Base-by-base conservation (phyloP, 2,113 vertebrate species). In the Etia nguti region DNA sequence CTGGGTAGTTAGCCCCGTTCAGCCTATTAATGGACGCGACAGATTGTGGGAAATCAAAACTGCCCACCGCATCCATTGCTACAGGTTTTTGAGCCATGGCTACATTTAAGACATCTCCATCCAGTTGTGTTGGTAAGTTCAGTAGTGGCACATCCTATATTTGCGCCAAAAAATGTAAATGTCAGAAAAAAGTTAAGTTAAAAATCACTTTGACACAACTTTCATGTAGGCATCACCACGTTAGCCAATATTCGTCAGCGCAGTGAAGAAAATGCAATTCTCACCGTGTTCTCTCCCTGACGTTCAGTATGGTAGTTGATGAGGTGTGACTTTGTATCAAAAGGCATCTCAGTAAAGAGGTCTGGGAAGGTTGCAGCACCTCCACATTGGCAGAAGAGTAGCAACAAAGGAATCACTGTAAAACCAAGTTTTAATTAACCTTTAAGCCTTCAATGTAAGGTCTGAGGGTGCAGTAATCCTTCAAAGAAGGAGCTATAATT, bases 221-320 rank as follows among this genome's bases (percentile, higher is more conserved):
- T 83, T 86, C n/a, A 77, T 70, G 34, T 8, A 29, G 8, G 57
- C 7, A 62, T 48, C 15, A 75, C 68, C 22, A 73, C 60, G 12
- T 65, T 65, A 13, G 20, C 60, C 20, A 65, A 46, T 18, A 46
- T 26, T 73, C 43, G 10, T 75, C 43, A 29, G 68, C 26, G 68
- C 38, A 73, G 68, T 46, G 16, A 48, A 20, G 41, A 50, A 29
- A 75, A 11, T 50, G 7, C 12, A 34, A 2, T n/a, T 56, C 97
- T 96, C 89, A 99, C 98, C 87, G 93, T 94, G 87, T 97, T 97
- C 92, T 98, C 97, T 55, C 97, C 97, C 55, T 97, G 97, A 34
- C 96, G 97, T 92, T 99, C 98, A 29, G 98, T 97, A 84, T 95
- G 95, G 96, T 98, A 99, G 1, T 97, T 82, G 31, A 93, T 98